phyloP scores from a whole-genome alignment of 1,140 invertebrate genomes.

The Diabrotica virgifera region DNA sequence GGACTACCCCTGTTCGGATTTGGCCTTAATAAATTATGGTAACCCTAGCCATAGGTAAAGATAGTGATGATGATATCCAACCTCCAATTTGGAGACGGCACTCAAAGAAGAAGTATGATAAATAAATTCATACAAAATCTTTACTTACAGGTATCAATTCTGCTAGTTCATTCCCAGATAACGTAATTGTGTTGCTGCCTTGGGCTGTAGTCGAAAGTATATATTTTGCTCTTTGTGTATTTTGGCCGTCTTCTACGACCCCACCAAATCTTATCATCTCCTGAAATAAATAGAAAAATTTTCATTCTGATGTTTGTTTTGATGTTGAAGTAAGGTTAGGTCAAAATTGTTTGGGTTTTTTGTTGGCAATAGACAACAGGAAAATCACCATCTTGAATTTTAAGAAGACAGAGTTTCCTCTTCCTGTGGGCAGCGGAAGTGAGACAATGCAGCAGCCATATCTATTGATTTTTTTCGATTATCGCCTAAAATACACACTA shows the following conservation, averaged over 20 bases:
- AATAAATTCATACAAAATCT: conserved; percentile 15
- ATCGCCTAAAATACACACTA: not conserved
- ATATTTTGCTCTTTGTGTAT: conserved; percentile 28
- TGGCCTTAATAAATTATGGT: too few relatives aligned
- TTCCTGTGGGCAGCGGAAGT: conserved; percentile 49
- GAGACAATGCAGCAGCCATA: conserved; percentile 37
- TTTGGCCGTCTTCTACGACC: conserved; percentile 25
- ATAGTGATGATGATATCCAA: too few relatives aligned
- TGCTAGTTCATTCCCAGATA: conserved; percentile 13
- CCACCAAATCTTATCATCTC: conserved; percentile 38
- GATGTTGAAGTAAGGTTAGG: conserved; percentile 24
- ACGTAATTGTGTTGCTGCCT: conserved; percentile 16
- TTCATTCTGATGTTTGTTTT: conserved; percentile 17
- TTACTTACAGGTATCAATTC: conserved; percentile 36
- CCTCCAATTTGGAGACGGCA: too few relatives aligned
- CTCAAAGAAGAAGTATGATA: conserved; percentile 5
- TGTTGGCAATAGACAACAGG: conserved; percentile 28
- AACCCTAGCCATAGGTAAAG: too few relatives aligned
- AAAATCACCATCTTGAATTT: conserved; percentile 42
- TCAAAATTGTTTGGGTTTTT: conserved; percentile 27
- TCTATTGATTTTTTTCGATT: conserved; percentile 28
- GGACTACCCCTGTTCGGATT: too few relatives aligned
- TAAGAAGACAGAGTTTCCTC: conserved; percentile 42
- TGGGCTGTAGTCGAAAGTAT: conserved; percentile 24
- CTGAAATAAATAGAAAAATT: conserved; percentile 34